Base-by-base conservation (phyloP, 2,113 vertebrate genomes). In the Colinus virginianus region DNA sequence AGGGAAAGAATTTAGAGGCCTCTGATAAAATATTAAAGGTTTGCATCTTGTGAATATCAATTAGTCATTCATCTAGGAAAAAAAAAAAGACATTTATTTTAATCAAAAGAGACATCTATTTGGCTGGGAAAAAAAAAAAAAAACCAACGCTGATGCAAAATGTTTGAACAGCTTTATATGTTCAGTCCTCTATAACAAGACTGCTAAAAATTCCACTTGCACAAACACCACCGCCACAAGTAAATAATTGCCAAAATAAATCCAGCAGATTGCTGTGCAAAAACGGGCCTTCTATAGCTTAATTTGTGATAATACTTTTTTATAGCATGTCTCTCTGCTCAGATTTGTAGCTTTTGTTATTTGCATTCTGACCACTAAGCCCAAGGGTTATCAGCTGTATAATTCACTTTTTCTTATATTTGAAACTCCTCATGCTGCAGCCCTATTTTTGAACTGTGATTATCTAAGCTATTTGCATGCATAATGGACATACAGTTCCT, bases 231-330 rank as follows among this genome's bases (percentile, higher is more conserved):
- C 56, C 5, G 22, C 19, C 61, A 75, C 46, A 53, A 86, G 84
- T 74, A 94, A 93, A 70, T 86, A 90, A 87, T 38, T 87, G 84
- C 64, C 64, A 81, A 90, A 95, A 93, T 88, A 94, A 92, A 90
- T 77, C 67, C 55, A 84, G 45, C 26, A 81, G 53, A 88, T 76
- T 84, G 67, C 48, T 42, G 38, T 21, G 53, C 53, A 92, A 88
- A 94, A 94, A 84, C 45, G 12, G 45, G 21, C 81, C 49, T 85
- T 90, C 77, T 56, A 63, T n/a, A 78, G 30, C 16, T 72, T 84
- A 92, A 86, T 66, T 79, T 72, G 80, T 4, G 2, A 61, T 76
- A 84, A 93, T 62, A 18, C 18, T 94, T 95, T 95, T 91, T 76
- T 68, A 87, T 28, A 92, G 68, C 22, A 75, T 32, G 40, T 21